phyloP scores from a whole-genome alignment of 2,888 invertebrate species.

The Dendrolimus houi region DNA sequence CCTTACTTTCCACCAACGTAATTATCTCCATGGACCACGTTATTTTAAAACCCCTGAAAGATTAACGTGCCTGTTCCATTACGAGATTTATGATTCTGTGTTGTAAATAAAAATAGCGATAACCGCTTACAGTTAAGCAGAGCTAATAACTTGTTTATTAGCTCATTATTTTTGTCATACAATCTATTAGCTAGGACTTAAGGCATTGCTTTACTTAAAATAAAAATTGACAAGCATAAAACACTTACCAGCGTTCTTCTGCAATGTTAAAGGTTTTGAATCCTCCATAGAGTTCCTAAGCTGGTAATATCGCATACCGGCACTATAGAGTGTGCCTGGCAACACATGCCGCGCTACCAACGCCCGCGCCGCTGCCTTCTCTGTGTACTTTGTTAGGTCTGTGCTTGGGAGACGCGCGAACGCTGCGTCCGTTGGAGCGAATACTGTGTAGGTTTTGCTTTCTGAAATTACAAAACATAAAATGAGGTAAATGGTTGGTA shows the following conservation, averaged over 20 bases:
- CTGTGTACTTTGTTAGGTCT: constrained; percentile 78
- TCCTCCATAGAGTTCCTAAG: constrained; percentile 86
- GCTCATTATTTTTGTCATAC: too few species aligned
- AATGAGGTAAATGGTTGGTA: too few species aligned
- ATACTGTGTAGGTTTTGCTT: constrained; percentile 88
- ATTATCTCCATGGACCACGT: too few species aligned
- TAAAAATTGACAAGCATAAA: not conserved
- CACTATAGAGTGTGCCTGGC: constrained; percentile 87
- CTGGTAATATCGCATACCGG: constrained; percentile 92
- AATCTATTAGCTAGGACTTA: too few species aligned
- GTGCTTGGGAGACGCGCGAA: constrained; percentile 80
- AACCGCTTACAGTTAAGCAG: too few species aligned
- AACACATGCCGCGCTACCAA: constrained; percentile 86
- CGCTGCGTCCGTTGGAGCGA: constrained; percentile 89
- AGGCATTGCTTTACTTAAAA: not conserved
- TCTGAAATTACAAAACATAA: constrained; percentile 58
- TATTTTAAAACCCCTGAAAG: too few species aligned
- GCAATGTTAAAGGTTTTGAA: constrained; percentile 85
- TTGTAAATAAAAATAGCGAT: too few species aligned
- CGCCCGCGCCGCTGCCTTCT: constrained; percentile 80
- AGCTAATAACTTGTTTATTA: too few species aligned
- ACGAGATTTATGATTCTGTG: too few species aligned
- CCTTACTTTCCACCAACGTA: too few species aligned
- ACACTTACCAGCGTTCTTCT: constrained; percentile 83
- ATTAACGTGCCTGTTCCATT: too few species aligned